Conservation (phyloP, 2,888 invertebrate genomes). For the Chrysina gloriosa region DNA sequence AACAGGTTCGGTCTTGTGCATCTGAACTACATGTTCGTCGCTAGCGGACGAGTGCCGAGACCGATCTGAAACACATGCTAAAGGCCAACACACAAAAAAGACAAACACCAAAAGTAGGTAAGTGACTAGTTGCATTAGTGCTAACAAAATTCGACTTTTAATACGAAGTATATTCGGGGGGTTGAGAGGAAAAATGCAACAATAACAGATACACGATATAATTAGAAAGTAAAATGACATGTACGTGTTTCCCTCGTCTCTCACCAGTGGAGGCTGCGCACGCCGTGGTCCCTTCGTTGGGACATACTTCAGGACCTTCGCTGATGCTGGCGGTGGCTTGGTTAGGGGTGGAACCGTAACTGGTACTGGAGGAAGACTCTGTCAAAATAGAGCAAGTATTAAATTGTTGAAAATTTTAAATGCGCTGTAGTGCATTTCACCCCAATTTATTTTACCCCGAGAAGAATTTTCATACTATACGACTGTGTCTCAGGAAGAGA, state of each 20-base stretch:
- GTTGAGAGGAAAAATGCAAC: slow-evolving; percentile 15
- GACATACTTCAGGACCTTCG: slow-evolving; percentile 46
- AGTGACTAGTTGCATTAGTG: too few relatives aligned
- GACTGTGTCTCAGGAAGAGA: too few relatives aligned
- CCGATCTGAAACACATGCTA: slow-evolving; percentile 68
- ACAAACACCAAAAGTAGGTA: too few relatives aligned
- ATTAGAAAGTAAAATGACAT: slow-evolving; percentile 34
- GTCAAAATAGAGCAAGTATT: too few relatives aligned
- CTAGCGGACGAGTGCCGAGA: slow-evolving; percentile 70
- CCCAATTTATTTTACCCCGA: neutral
- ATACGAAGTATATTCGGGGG: neutral
- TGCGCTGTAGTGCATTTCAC: neutral
- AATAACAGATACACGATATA: slow-evolving; percentile 20
- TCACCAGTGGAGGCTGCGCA: slow-evolving; percentile 45
- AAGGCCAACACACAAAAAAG: slow-evolving; percentile 42
- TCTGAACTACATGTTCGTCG: slow-evolving; percentile 66
- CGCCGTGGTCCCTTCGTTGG: slow-evolving; percentile 42
- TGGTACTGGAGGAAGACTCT: slow-evolving; percentile 62
- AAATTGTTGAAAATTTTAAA: too few relatives aligned
- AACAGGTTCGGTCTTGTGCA: slow-evolving; percentile 62
- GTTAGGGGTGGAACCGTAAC: slow-evolving; percentile 62
- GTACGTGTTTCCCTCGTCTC: slow-evolving; percentile 28
- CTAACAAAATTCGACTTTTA: neutral
- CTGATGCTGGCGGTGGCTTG: slow-evolving; percentile 58
- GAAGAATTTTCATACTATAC: too few relatives aligned